Evolutionary conservation across 2,113 vertebrate genomes (phyloP).

Genomic region (Pao palembangensis): DNA sequence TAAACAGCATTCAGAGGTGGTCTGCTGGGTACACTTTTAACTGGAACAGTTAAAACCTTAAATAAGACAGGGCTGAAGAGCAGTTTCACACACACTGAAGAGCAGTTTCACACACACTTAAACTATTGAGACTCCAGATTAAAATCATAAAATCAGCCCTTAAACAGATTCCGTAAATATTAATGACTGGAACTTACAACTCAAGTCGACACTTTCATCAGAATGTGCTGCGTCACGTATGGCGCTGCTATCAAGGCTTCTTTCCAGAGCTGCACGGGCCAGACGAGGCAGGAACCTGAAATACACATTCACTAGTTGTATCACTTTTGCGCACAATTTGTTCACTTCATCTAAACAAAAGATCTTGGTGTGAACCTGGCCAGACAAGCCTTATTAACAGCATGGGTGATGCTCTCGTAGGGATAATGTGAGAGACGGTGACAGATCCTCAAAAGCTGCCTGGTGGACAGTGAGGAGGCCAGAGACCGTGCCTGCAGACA

Average conservation of each 20-base stretch:
- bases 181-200: conserved; percentile 75
- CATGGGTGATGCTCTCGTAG: conserved; percentile 82
- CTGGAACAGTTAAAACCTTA: too few species aligned
- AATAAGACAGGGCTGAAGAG: too few species aligned
- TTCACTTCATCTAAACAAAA: not conserved
- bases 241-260: conserved; percentile 79
- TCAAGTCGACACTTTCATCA: conserved; percentile 61
- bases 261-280: conserved; percentile 85
- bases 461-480: conserved; percentile 90
- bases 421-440: conserved; percentile 86
- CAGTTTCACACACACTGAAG: too few species aligned
- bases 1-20: too few species aligned
- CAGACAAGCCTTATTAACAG: conserved; percentile 92
- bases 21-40: too few species aligned
- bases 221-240: conserved; percentile 69
- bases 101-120: too few species aligned
- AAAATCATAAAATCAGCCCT: too few species aligned
- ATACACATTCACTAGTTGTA: not conserved
- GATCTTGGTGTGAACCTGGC: not conserved
- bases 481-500: conserved; percentile 83
- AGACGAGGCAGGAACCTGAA: conserved; percentile 91
- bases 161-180: too few species aligned
- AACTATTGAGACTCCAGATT: too few species aligned
- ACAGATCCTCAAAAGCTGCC: conserved; percentile 89
- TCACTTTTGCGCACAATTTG: not conserved